Base-by-base conservation (phyloP, 2,113 vertebrate genomes). In the Pseudopipra pipra region DNA sequence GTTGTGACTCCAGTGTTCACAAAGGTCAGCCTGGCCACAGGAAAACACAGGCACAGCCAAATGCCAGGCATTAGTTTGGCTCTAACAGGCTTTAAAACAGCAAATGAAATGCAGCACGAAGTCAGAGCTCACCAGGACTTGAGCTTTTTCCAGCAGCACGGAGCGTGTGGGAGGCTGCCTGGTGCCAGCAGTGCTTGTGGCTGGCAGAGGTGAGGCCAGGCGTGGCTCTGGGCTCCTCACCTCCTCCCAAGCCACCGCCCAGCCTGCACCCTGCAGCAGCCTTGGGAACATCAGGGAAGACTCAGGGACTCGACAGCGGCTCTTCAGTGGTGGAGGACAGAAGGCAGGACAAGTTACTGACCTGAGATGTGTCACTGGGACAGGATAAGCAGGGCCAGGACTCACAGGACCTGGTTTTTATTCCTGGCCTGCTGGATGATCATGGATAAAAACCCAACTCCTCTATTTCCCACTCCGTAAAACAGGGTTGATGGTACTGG, bases 11-110 rank as follows among this genome's bases (percentile, higher is more conserved):
- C 11, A 80, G 75, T 84, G 72, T 39, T 96, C 92, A 86, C 16
- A 96, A 95, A 95, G 93, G 93, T 94, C 92, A 94, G 85, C 75
- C 59, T 95, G 92, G 93, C 85, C 65, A 71, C 87, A 94, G 87
- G 87, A 83, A 87, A 89, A 76, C 33, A 43, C 14, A 35, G 93
- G 72, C 93, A 85, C 51, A 73, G 85, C 63, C 89, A 81, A 88
- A 77, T 76, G 68, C 92, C 85, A 82, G 95, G 78, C 87, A 70
- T 74, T 70, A 81, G 73, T 63, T 84, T 71, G 78, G 85, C 87
- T 87, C 56, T 14, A 58, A 35, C 78, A 77, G 71, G 76, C 65
- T 90, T 92, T 93, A 77, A 95, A 95, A 75, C 63, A 54, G 74
- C 87, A 77, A 80, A 63, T n/a, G 47, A 88, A 93, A 77, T 0